phyloP scores from a whole-genome alignment of 1,140 invertebrate genomes.

The Nasonia vitripennis region DNA sequence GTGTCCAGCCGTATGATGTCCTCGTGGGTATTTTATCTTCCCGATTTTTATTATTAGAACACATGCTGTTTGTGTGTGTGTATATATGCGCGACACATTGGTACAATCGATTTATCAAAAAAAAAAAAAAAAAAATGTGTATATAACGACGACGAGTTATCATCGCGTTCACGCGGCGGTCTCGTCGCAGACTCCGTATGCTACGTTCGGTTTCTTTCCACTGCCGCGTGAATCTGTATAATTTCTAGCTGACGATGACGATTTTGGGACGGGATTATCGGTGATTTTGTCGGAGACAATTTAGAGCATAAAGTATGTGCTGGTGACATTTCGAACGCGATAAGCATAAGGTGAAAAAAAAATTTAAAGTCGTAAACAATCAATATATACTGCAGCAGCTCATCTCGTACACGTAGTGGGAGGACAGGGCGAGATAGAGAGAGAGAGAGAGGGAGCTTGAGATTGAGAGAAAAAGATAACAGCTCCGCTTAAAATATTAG shows the following conservation, averaged over 20 bases:
- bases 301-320: too few species aligned
- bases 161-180: neutral
- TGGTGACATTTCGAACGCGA: neutral
- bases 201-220: neutral
- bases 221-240: neutral
- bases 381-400: too few species aligned
- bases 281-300: neutral
- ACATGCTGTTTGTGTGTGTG: too few species aligned
- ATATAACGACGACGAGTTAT: neutral
- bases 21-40: neutral
- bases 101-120: neutral
- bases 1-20: neutral
- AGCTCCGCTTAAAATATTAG: conserved; percentile 37
- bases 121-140: neutral
- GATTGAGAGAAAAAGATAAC: conserved; percentile 32
- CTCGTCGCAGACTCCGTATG: neutral
- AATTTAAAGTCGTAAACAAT: too few species aligned
- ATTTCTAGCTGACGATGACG: too few species aligned
- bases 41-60: too few species aligned
- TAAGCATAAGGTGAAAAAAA: neutral
- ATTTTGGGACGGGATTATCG: neutral
- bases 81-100: too few species aligned
- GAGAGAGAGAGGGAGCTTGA: neutral
- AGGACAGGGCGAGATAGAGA: neutral
- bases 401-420: too few species aligned